Conservation (phyloP, 2,797 vertebrate species). For the Darevskia nairensis region DNA sequence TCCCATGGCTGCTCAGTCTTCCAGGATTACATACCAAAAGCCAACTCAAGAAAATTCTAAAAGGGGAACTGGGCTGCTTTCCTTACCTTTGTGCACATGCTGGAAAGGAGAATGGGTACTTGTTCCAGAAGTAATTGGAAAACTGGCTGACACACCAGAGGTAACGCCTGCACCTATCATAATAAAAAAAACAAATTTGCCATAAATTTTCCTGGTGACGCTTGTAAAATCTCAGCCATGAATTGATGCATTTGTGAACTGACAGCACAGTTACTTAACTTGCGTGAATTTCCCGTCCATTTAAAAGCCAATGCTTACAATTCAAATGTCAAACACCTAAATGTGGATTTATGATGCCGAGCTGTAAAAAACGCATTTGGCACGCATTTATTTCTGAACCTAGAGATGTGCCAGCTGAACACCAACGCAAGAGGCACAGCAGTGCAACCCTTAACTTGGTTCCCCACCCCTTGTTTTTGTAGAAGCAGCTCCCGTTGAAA, state of each 20-base stretch:
- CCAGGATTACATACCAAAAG: background rate
- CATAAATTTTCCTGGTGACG: constrained; percentile 9
- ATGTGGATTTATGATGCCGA: background rate
- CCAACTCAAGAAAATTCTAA: background rate
- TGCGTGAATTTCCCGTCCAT: background rate
- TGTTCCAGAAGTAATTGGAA: constrained; percentile 80
- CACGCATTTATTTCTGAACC: background rate
- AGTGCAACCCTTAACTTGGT: background rate
- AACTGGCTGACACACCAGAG: constrained; percentile 77
- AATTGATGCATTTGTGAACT: background rate
- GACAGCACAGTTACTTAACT: constrained; percentile 14
- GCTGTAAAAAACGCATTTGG: background rate
- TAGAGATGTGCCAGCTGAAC: constrained; percentile 19
- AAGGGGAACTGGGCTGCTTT: background rate
- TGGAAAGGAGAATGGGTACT: constrained; percentile 90
- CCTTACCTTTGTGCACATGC: constrained; percentile 89
- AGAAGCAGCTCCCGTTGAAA: background rate
- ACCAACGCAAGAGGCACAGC: background rate
- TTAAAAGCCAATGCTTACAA: background rate
- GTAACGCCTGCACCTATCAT: constrained; percentile 82
- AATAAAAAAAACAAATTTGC: constrained; percentile 59
- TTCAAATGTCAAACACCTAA: constrained; percentile 5
- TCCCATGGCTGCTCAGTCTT: background rate
- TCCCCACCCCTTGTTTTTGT: too few species aligned
- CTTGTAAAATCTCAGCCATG: background rate